Conservation (phyloP, 2,797 vertebrate genomes). For the Brachyrhaphis roseni region DNA sequence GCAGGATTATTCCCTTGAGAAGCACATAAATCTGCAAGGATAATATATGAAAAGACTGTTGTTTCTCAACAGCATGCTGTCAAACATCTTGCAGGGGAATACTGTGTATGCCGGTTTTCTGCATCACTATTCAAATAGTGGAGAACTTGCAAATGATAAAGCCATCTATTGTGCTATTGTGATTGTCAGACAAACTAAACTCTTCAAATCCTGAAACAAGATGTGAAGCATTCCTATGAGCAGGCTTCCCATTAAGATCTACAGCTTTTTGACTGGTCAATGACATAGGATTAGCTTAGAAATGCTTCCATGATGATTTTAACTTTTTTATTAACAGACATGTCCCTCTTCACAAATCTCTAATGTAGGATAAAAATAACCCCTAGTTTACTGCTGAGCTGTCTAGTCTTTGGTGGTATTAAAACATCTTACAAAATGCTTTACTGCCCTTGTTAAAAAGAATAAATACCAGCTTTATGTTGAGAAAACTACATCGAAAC, state of each 20-base stretch:
- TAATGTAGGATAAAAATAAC: background rate
- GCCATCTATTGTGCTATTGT: background rate
- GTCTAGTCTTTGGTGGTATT: background rate
- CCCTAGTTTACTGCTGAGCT: too few relatives aligned
- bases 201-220: too few relatives aligned
- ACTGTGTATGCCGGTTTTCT: conserved; percentile 6
- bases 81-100: background rate
- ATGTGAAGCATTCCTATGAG: background rate
- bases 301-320: background rate
- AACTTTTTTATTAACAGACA: background rate
- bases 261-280: background rate
- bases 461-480: background rate
- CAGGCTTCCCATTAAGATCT: background rate
- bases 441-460: background rate
- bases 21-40: conserved; percentile 17
- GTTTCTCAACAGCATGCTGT: conserved; percentile 53
- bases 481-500: background rate
- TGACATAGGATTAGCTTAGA: background rate
- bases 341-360: background rate
- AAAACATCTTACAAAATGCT: too few relatives aligned
- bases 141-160: background rate
- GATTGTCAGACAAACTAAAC: background rate
- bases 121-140: background rate
- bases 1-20: conserved; percentile 13
- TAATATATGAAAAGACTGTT: conserved; percentile 30